A percentile compares a stretch with the other conserved stretches of the same genome.
Evolutionary conservation across 2,888 invertebrate species (phyloP).

Genomic region (Arrhopalites spinosus): DNA sequence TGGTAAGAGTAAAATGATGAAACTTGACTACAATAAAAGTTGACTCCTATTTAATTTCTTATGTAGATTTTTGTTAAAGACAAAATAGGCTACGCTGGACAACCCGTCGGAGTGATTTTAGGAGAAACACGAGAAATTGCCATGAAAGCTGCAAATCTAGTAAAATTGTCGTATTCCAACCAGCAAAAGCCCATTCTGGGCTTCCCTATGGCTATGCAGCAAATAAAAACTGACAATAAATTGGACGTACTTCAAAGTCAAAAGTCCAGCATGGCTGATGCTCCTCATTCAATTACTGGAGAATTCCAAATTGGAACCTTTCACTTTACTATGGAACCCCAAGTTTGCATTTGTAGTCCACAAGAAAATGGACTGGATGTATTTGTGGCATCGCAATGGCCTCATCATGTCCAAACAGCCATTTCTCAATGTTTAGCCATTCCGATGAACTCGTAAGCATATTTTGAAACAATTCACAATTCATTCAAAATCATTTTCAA

Average conservation of each 20-base stretch:
- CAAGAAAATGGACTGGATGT: constrained; percentile 70
- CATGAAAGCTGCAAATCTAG: constrained; percentile 57
- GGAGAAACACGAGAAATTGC: constrained; percentile 58
- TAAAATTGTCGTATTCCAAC: constrained; percentile 59
- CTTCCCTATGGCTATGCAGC: constrained; percentile 58
- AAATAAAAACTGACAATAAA: constrained; percentile 41
- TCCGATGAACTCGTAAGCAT: constrained; percentile 63
- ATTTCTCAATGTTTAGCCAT: constrained; percentile 66
- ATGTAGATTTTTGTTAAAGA: constrained; percentile 58
- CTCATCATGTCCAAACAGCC: constrained; percentile 66
- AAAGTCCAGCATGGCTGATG: neutral
- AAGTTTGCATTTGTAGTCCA: constrained; percentile 69
- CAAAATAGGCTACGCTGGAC: constrained; percentile 58
- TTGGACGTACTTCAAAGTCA: neutral
- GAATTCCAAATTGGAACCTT: constrained; percentile 64
- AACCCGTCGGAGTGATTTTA: constrained; percentile 60
- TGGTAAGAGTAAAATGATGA: too few relatives aligned
- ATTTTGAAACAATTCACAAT: neutral
- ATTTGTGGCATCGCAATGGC: constrained; percentile 69
- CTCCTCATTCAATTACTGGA: constrained; percentile 63
- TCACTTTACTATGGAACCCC: constrained; percentile 77
- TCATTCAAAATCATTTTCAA: neutral
- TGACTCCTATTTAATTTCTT: too few relatives aligned
- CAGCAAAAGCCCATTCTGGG: constrained; percentile 58
- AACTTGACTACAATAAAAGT: too few relatives aligned